Evolutionary conservation across 1,140 invertebrate species (phyloP).

Genomic region (Neoseiulus cucumeris): DNA sequence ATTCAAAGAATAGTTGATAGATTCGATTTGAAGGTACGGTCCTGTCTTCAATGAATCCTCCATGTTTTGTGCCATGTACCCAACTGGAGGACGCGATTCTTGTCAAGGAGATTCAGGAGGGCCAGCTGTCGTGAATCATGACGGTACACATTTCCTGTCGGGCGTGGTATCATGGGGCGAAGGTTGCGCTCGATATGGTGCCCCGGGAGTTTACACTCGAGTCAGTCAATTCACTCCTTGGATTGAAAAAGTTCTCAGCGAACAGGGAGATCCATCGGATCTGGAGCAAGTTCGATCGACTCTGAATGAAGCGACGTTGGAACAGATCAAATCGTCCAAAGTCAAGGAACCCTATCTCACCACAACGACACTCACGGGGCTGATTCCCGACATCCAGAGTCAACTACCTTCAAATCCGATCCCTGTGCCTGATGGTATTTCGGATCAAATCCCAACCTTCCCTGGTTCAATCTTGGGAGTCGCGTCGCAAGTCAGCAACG

Average conservation of each 20-base stretch:
- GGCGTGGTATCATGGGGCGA: constrained; percentile 21
- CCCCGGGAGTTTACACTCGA: constrained; percentile 21
- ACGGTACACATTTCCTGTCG: constrained; percentile 4
- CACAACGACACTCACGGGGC: not conserved
- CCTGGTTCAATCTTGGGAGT: too few relatives aligned
- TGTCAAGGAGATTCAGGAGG: constrained; percentile 6
- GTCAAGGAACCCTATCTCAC: not conserved
- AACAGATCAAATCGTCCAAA: not conserved
- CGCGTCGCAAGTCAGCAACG: too few relatives aligned
- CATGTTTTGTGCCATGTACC: not conserved
- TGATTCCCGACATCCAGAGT: not conserved
- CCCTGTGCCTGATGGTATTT: too few relatives aligned
- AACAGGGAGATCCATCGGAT: not conserved
- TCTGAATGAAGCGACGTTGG: not conserved
- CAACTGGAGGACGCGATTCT: not conserved
- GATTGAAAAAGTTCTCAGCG: not conserved
- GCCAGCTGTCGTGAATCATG: not conserved
- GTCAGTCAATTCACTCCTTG: constrained; percentile 15
- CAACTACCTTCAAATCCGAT: too few relatives aligned
- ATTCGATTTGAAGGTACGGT: not conserved
- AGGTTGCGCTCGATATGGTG: constrained; percentile 18
- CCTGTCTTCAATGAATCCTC: not conserved
- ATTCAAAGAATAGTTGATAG: too few relatives aligned
- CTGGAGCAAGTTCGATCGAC: constrained; percentile 2
- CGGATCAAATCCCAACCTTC: too few relatives aligned